These are phyloP conservation scores for Sphecodes monilicornis DNA, from an alignment of 2,888 invertebrate species.

Conservation along the genomic window DNA sequence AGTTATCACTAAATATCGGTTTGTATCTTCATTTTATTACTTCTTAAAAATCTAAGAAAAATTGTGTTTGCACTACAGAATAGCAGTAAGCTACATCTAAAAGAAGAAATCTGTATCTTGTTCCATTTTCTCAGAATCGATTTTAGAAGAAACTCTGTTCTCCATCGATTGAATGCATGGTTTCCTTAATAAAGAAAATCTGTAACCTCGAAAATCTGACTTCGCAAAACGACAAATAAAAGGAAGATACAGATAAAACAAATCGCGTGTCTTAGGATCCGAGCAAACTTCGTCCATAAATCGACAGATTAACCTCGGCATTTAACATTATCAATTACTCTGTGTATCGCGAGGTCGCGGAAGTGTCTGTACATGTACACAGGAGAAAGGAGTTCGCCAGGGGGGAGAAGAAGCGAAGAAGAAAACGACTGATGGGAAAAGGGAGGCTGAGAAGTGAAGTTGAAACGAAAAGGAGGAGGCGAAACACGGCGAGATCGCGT, in stretches of 20 bases:
- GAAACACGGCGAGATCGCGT: slow-evolving; percentile 62
- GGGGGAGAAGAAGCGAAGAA: slow-evolving; percentile 42
- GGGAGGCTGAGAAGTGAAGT: slow-evolving; percentile 16
- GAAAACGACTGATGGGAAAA: slow-evolving; percentile 35
- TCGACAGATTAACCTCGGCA: neutral
- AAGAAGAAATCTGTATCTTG: too few relatives aligned
- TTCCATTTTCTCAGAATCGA: too few relatives aligned
- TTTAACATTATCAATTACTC: slow-evolving; percentile 5
- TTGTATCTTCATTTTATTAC: too few relatives aligned
- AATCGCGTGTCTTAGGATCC: neutral
- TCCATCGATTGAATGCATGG: too few relatives aligned
- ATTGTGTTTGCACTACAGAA: too few relatives aligned
- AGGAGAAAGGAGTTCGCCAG: slow-evolving; percentile 47
- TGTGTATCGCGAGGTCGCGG: slow-evolving; percentile 31
- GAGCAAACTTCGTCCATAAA: neutral
- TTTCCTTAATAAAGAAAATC: too few relatives aligned
- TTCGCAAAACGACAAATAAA: too few relatives aligned
- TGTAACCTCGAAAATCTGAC: neutral
- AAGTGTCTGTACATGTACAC: slow-evolving; percentile 44
- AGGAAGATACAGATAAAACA: neutral
- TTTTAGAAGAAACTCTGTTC: too few relatives aligned
- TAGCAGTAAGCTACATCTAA: too few relatives aligned
- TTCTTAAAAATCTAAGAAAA: too few relatives aligned
- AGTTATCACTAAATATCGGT: too few relatives aligned
- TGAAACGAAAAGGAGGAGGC: slow-evolving; percentile 42